These are phyloP conservation scores for Tiphia femorata DNA, from an alignment of 2,888 invertebrate species.

Conservation along the genomic window DNA sequence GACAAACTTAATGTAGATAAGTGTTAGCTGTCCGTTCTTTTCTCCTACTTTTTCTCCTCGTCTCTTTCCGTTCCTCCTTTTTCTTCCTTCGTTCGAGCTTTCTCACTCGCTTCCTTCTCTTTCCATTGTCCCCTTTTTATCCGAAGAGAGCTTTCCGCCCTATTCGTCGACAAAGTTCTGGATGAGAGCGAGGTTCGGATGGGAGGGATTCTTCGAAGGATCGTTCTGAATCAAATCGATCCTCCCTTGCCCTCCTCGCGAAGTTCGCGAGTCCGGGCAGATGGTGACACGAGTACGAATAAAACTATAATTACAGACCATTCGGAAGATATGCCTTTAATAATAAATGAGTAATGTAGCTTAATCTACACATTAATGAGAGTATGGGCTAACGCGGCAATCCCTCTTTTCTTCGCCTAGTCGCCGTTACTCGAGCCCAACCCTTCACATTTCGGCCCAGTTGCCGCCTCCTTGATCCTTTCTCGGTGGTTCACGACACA, in stretches of 20 bases:
- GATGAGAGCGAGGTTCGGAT: no score
- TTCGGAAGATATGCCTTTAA: background rate
- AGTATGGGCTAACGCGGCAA: constrained; percentile 9
- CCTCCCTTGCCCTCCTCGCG: background rate
- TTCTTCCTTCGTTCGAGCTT: background rate
- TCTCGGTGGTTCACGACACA: no score
- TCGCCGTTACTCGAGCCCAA: no score
- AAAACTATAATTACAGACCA: background rate
- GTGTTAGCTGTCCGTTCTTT: constrained; percentile 12
- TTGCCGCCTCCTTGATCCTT: no score
- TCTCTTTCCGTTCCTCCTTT: background rate
- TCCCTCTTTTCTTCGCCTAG: no score
- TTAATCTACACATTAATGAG: constrained; percentile 37
- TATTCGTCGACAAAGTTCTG: no score
- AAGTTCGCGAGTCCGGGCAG: background rate
- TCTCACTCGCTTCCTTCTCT: background rate
- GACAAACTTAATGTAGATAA: constrained; percentile 41
- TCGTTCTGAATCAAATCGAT: background rate
- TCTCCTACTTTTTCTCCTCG: background rate
- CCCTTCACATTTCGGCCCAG: no score
- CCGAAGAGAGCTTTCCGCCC: background rate
- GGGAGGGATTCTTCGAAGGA: no score
- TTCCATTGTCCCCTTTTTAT: background rate
- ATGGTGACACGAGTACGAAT: no score
- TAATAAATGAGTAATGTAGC: no score